A percentile compares a stretch with the other conserved stretches of the same genome.
These are phyloP conservation scores for Drosophila arizonae DNA, from an alignment of 1,140 invertebrate species.

Conservation along the genomic window DNA sequence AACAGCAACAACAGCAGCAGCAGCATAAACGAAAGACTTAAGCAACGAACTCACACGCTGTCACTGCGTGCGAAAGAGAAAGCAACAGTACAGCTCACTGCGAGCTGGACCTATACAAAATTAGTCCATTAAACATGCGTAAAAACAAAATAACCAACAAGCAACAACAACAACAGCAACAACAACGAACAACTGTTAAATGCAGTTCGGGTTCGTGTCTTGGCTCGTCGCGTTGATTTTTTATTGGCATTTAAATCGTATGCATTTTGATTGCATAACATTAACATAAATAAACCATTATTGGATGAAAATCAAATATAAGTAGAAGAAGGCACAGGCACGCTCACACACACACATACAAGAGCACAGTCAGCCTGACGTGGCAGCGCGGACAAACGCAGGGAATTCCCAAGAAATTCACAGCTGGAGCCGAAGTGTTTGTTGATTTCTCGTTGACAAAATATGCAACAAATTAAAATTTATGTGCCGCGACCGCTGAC, in stretches of 20 bases:
- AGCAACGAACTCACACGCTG: conserved; percentile 68
- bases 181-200: conserved; percentile 71
- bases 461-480: conserved; percentile 83
- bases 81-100: conserved; percentile 26
- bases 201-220: conserved; percentile 46
- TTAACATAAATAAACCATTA: conserved; percentile 82
- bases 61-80: conserved; percentile 50
- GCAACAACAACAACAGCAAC: conserved; percentile 53
- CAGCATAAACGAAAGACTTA: conserved; percentile 67
- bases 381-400: conserved; percentile 31
- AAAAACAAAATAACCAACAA: conserved; percentile 67
- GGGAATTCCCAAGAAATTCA: conserved; percentile 83
- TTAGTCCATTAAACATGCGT: conserved; percentile 82
- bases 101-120: conserved; percentile 56
- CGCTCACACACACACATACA: background rate
- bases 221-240: conserved; percentile 73
- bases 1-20: conserved; percentile 6
- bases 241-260: conserved; percentile 82
- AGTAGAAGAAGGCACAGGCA: background rate
- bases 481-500: conserved; percentile 71
- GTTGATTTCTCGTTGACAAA: conserved; percentile 81
- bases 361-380: conserved; percentile 3
- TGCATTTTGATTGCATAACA: conserved; percentile 82
- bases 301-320: conserved; percentile 38
- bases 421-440: conserved; percentile 76